Base-by-base conservation (phyloP, 1,140 invertebrate species). In the Mactra quadrangularis region DNA sequence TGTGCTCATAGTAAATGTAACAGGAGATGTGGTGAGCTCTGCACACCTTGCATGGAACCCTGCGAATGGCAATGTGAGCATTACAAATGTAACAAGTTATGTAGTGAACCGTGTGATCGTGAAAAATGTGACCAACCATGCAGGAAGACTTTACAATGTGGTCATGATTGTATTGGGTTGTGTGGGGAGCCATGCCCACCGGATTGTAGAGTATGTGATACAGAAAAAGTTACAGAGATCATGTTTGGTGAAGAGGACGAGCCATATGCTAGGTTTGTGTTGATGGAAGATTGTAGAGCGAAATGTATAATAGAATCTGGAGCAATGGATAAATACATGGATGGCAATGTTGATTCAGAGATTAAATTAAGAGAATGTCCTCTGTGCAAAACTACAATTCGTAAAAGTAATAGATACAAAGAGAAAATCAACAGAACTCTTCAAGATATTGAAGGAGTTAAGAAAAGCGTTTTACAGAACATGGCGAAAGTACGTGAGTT, bases 161-260 rank as follows among this genome's bases (percentile, higher is more conserved):
- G 94, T 52, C 96, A 96, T 90, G 87, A 29, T 31, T 96, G 96
- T 89, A 91, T 94, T 52, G 94, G 84, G 1, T 29, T 93, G 0
- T 96, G 96, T 91, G 93, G 93, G 31, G 96, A 96, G 94, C 90
- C 94, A 93, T 91, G 94, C 90, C 95, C 91, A 89, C 78, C 72
- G 13, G 70, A 82, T 27, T 90, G 89, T 62, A 76, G 85, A 22
- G 66, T 85, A 6, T 90, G 89, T 35, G 53, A 89, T 62, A 70
- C 72, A 31, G 93, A 94, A 25, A 93, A 85, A 94, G 87, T 95
- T 0, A 92, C 91, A 31, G 93, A 92, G 25, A 94, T 96, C 79
- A 93, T 96, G 57, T 93, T 93, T 84, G 93, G 93, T 2, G 82
- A 70, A 17, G 93, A 94, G 87, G 92, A 93, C 71, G 92, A 92